Percentiles rank a stretch among this genome's conserved stretches.
Evolutionary conservation across 92 coral and sea anemone species (phyloP).

Genomic region (Heteractis magnifica): DNA sequence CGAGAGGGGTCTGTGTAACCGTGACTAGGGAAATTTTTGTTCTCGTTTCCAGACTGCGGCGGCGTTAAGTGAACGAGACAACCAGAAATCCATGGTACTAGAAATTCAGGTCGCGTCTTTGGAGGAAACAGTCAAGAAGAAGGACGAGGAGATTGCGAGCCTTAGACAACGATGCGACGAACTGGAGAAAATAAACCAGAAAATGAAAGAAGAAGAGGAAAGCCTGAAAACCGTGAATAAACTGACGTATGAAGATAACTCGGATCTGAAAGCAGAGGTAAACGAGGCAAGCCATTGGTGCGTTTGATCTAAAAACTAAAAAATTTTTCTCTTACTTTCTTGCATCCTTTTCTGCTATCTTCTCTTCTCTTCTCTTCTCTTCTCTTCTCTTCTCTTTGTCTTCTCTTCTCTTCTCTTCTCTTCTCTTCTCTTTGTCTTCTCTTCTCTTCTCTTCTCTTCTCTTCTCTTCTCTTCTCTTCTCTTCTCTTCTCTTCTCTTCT

Average conservation of each 20-base stretch:
- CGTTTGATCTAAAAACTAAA: too few relatives aligned
- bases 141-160: slow-evolving; percentile 51
- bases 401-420: background rate
- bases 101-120: slow-evolving; percentile 48
- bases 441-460: background rate
- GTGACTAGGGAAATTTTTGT: background rate
- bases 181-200: slow-evolving; percentile 60
- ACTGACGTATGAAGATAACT: slow-evolving; percentile 69
- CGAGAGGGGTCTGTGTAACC: too few relatives aligned
- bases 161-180: slow-evolving; percentile 46
- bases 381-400: background rate
- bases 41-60: slow-evolving; percentile 44
- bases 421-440: too few relatives aligned
- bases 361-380: background rate
- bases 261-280: slow-evolving; percentile 67
- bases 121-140: slow-evolving; percentile 41
- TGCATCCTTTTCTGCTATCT: too few relatives aligned
- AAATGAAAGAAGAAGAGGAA: slow-evolving; percentile 73
- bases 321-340: too few relatives aligned
- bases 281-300: background rate
- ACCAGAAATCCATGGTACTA: slow-evolving; percentile 45
- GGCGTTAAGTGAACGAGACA: slow-evolving; percentile 44
- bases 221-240: slow-evolving; percentile 64
- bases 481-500: background rate
- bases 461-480: background rate